phyloP scores from a whole-genome alignment of 2,113 vertebrate genomes.

The Hippocampus guttulatus region DNA sequence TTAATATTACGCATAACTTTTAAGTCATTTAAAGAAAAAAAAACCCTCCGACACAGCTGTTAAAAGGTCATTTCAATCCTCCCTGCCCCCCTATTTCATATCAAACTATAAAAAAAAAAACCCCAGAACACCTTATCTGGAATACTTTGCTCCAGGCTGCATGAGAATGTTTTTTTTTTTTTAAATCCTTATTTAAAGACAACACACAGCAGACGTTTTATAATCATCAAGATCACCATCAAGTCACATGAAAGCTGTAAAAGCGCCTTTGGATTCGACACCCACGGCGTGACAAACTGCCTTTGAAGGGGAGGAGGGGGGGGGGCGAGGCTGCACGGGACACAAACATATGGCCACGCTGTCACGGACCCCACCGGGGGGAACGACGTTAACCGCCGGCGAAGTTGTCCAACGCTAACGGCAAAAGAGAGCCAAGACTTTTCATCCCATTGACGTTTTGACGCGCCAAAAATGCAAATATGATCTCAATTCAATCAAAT shows the following conservation, averaged over 20 bases:
- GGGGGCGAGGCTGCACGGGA: not conserved
- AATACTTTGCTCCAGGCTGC: slow-evolving; percentile 74
- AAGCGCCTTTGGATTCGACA: not conserved
- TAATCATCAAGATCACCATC: not conserved
- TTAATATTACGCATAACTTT: slow-evolving; percentile 27
- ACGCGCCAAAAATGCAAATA: slow-evolving; percentile 47
- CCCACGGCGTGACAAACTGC: not conserved
- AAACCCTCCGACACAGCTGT: slow-evolving; percentile 13
- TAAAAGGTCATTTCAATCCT: slow-evolving; percentile 58
- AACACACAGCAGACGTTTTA: slow-evolving; percentile 18
- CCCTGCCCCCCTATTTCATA: slow-evolving; percentile 34
- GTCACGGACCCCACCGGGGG: not conserved
- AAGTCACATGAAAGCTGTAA: not conserved
- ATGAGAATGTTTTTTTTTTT: not conserved
- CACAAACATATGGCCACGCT: not conserved
- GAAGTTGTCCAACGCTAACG: not conserved
- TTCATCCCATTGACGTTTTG: too few species aligned
- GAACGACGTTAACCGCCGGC: not conserved
- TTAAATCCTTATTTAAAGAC: not conserved
- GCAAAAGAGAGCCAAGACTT: not conserved
- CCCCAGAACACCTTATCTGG: slow-evolving; percentile 59
- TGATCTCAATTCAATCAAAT: too few species aligned
- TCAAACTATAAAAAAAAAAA: slow-evolving; percentile 35
- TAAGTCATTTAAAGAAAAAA: too few species aligned
- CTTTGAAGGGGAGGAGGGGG: not conserved